Conservation (phyloP, 2,113 vertebrate species). For the Cyanoderma ruficeps region DNA sequence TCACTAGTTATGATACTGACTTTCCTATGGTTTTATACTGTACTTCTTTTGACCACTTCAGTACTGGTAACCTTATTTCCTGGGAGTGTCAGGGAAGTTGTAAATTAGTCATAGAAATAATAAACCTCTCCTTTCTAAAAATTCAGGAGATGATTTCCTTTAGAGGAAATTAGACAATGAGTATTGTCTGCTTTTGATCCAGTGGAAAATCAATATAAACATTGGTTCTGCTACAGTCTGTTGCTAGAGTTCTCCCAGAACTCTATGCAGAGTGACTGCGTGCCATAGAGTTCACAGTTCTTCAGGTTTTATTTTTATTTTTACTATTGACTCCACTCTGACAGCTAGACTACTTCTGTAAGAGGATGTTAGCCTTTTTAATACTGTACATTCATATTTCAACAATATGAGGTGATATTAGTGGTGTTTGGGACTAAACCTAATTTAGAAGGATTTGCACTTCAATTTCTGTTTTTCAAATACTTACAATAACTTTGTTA, state of each 20-base stretch:
- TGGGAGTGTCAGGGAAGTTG: neutral
- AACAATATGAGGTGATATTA: neutral
- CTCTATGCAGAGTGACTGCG: accelerated
- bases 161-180: too few relatives aligned
- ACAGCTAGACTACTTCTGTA: neutral
- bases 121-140: neutral
- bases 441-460: neutral
- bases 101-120: neutral
- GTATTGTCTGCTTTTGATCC: neutral
- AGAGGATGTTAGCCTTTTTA: neutral
- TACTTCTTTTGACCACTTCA: neutral
- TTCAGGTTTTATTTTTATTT: neutral
- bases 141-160: neutral
- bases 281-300: neutral
- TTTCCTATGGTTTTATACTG: neutral
- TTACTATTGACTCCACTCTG: neutral
- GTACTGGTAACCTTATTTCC: neutral
- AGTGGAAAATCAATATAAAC: neutral
- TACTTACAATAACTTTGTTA: neutral
- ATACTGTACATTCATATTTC: neutral
- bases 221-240: neutral
- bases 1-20: neutral
- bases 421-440: neutral
- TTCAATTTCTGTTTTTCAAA: neutral
- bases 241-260: neutral